These are phyloP conservation scores for Apis cerana DNA, from an alignment of 1,140 invertebrate genomes.

Conservation along the genomic window DNA sequence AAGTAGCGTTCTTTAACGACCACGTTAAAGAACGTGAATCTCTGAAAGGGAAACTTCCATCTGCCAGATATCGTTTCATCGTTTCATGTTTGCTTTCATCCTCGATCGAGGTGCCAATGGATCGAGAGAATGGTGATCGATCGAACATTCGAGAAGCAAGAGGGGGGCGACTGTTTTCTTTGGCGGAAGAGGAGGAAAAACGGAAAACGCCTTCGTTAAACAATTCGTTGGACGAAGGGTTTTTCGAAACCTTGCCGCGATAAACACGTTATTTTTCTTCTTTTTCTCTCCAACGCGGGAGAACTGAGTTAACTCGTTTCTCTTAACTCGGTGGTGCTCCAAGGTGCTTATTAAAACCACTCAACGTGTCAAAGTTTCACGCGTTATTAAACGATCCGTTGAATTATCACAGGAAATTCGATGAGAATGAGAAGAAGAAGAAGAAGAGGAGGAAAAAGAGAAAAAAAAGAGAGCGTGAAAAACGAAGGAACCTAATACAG, in stretches of 20 bases:
- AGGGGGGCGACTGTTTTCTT: too few species aligned
- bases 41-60: not conserved
- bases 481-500: not conserved
- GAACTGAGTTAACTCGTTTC: constrained; percentile 19
- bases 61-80: not conserved
- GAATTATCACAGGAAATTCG: constrained; percentile 42
- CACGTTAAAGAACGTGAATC: not conserved
- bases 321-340: not conserved
- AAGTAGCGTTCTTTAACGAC: too few species aligned
- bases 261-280: too few species aligned
- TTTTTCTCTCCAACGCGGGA: too few species aligned
- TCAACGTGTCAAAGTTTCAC: constrained; percentile 48
- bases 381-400: constrained; percentile 41
- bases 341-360: constrained; percentile 51
- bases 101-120: not conserved
- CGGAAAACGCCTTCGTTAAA: constrained; percentile 10
- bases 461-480: not conserved
- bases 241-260: too few species aligned
- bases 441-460: not conserved
- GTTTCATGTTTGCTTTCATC: not conserved
- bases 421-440: constrained; percentile 5
- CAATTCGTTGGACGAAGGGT: too few species aligned
- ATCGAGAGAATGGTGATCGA: constrained; percentile 1
- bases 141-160: not conserved
- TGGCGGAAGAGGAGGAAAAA: not conserved